A percentile compares a stretch with the other conserved stretches of the same genome.
phyloP scores from a whole-genome alignment of 2,797 vertebrate genomes.

The Tauraco hartlaubi region DNA sequence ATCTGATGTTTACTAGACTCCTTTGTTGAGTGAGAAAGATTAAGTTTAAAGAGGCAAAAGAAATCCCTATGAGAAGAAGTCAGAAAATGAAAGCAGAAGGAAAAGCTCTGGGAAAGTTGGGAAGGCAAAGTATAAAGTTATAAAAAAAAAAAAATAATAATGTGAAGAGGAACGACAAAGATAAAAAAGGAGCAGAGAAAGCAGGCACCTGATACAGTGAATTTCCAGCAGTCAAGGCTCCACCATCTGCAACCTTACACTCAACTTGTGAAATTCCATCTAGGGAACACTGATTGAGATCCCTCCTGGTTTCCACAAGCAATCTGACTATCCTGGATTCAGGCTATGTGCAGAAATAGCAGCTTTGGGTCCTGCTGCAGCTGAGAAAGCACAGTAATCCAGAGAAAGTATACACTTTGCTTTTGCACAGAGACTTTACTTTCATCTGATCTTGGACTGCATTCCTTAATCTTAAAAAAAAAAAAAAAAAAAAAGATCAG shows the following conservation, averaged over 20 bases:
- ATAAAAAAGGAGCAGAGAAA: background rate
- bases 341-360: background rate
- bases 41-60: background rate
- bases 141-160: too few relatives aligned
- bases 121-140: background rate
- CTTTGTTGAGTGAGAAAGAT: background rate
- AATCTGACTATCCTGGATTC: background rate
- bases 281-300: background rate
- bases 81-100: background rate
- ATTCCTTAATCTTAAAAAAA: background rate
- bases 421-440: background rate
- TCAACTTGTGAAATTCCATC: background rate
- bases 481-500: fast-evolving
- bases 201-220: background rate
- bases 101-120: background rate
- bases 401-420: background rate
- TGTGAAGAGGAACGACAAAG: background rate
- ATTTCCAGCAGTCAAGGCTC: background rate
- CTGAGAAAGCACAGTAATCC: background rate
- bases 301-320: background rate
- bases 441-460: background rate
- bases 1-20: background rate
- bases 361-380: background rate
- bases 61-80: background rate
- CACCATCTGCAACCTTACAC: background rate